phyloP scores from a whole-genome alignment of 1,140 invertebrate genomes.

The Eurosta solidaginis region DNA sequence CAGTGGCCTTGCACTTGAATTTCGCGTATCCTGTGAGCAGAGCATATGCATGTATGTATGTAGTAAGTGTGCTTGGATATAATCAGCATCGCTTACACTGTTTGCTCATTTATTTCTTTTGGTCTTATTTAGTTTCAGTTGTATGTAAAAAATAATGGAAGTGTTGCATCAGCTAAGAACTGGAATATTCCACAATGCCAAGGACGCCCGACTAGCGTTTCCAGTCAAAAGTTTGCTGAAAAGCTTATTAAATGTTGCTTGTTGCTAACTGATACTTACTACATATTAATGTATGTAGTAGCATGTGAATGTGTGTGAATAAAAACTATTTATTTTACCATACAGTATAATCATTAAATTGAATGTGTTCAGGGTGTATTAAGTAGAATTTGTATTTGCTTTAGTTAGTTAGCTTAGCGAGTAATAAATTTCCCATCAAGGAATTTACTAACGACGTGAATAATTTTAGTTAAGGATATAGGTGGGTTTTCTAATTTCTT shows the following conservation, averaged over 20 bases:
- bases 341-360: no score
- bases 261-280: background rate
- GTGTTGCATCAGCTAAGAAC: background rate
- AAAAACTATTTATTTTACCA: no score
- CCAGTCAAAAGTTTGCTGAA: background rate
- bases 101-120: no score
- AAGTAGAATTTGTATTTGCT: background rate
- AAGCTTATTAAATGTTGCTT: background rate
- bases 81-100: background rate
- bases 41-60: background rate
- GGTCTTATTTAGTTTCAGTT: no score
- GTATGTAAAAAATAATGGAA: no score
- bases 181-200: background rate
- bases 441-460: background rate
- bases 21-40: background rate
- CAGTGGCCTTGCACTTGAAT: slow-evolving; percentile 19
- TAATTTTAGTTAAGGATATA: no score
- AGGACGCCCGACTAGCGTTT: background rate
- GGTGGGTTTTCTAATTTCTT: no score
- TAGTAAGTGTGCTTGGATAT: background rate
- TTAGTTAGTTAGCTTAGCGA: background rate
- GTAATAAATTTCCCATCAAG: background rate
- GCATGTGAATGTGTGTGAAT: no score
- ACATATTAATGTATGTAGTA: no score
- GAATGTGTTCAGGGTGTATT: no score